phyloP scores from a whole-genome alignment of 92 coral and sea anemone species.

The Umimayanthus chanpuru region DNA sequence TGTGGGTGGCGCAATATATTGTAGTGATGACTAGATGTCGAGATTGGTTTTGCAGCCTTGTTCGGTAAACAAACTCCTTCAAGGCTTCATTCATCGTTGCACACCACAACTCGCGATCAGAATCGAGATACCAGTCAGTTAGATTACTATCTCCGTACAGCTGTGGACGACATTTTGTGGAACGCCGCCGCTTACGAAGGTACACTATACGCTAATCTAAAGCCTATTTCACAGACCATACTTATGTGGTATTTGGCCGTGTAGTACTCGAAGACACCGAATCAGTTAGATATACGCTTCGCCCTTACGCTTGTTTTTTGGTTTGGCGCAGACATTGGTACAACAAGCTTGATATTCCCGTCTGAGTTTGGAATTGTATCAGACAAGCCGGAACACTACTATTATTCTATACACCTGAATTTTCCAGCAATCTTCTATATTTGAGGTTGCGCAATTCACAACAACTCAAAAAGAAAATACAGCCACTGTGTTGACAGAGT shows the following conservation, averaged over 20 bases:
- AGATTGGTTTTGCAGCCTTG: conserved; percentile 29
- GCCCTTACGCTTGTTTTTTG: background rate
- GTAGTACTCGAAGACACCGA: background rate
- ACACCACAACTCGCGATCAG: background rate
- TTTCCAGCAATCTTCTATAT: conserved; percentile 18
- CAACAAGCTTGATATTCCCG: background rate
- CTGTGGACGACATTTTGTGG: background rate
- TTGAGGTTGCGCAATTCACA: conserved; percentile 3
- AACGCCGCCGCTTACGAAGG: background rate
- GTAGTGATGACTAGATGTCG: conserved; percentile 23
- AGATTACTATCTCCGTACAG: too few relatives aligned
- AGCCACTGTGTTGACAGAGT: background rate
- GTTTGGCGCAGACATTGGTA: background rate
- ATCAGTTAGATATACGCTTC: background rate
- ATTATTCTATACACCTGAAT: background rate
- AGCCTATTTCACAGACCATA: background rate
- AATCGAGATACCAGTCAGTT: background rate
- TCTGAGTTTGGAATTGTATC: background rate
- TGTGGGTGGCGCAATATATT: conserved; percentile 21
- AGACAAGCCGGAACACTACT: background rate
- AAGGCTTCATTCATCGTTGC: background rate
- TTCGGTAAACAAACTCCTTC: conserved; percentile 35
- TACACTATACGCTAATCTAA: background rate
- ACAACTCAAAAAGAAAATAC: background rate
- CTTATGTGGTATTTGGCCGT: background rate